Percentiles rank a stretch among this genome's conserved stretches.
Conservation (phyloP, 2,888 invertebrate genomes). For the Morpho achilles region DNA sequence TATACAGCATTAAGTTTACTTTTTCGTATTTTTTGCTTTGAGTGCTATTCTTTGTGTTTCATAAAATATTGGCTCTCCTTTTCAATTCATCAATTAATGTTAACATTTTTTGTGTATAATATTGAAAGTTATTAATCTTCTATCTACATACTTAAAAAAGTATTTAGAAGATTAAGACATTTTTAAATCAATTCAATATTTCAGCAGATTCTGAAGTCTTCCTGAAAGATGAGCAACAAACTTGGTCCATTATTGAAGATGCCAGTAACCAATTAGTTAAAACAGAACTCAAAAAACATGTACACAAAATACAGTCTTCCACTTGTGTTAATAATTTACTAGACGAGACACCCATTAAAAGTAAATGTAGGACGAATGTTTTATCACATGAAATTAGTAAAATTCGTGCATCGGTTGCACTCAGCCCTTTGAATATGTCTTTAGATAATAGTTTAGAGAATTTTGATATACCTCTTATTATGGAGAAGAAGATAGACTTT, state of each 20-base stretch:
- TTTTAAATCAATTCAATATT: constrained; percentile 25
- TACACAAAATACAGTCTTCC: constrained; percentile 43
- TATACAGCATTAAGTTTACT: not conserved
- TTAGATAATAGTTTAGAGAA: constrained; percentile 63
- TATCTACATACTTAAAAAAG: no score
- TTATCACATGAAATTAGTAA: constrained; percentile 64
- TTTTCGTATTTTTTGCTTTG: no score
- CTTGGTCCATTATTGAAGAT: constrained; percentile 59
- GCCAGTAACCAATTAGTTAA: constrained; percentile 47
- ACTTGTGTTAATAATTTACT: constrained; percentile 41
- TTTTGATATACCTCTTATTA: constrained; percentile 52
- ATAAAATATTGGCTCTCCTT: no score
- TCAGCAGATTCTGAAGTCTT: constrained; percentile 52
- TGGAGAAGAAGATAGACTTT: constrained; percentile 70
- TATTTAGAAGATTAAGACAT: not conserved
- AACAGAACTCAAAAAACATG: constrained; percentile 37
- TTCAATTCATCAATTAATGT: no score
- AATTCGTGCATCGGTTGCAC: constrained; percentile 48
- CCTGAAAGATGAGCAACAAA: constrained; percentile 34
- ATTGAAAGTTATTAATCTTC: no score
- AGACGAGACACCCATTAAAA: constrained; percentile 59
- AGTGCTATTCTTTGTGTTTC: no score
- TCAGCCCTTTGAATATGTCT: constrained; percentile 61
- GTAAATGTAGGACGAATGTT: constrained; percentile 47
- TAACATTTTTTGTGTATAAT: no score